Conservation (phyloP, 2,113 vertebrate genomes). For the Gallinago jamesoni region DNA sequence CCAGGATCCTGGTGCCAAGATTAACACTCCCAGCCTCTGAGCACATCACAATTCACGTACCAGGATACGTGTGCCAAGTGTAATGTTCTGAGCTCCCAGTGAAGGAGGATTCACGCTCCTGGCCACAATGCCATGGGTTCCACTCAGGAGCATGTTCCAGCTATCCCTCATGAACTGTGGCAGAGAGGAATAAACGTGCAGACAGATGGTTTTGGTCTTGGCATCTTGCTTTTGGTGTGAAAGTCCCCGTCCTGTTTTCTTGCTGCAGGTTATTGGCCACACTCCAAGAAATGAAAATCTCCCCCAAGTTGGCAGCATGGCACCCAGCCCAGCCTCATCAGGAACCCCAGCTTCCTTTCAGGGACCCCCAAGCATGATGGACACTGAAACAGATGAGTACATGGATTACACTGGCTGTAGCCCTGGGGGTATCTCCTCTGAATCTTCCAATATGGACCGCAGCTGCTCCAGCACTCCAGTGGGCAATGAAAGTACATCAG, state of each 20-base stretch:
- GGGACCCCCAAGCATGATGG: conserved; percentile 77
- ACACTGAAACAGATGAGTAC: conserved; percentile 92
- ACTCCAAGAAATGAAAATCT: conserved; percentile 74
- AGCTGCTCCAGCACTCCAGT: conserved; percentile 98
- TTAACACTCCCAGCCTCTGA: conserved; percentile 26
- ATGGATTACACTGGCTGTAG: conserved; percentile 93
- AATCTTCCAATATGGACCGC: conserved; percentile 96
- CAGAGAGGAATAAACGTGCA: neutral
- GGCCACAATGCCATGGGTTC: neutral
- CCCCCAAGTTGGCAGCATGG: conserved; percentile 71
- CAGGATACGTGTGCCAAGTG: neutral
- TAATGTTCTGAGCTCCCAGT: neutral
- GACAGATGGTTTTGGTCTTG: conserved; percentile 44
- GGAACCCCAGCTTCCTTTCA: conserved; percentile 78
- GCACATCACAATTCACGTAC: neutral
- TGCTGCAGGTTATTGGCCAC: conserved; percentile 73
- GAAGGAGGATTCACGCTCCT: neutral
- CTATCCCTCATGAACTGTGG: neutral
- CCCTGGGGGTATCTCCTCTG: conserved; percentile 90
- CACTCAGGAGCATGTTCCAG: neutral
- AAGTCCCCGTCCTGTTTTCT: neutral
- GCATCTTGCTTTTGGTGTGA: neutral
- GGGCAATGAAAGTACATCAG: conserved; percentile 91
- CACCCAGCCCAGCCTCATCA: conserved; percentile 72
- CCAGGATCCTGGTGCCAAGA: conserved; percentile 17